Evolutionary conservation across 2,797 vertebrate species (phyloP).

Genomic region (Fistularia commersonii): DNA sequence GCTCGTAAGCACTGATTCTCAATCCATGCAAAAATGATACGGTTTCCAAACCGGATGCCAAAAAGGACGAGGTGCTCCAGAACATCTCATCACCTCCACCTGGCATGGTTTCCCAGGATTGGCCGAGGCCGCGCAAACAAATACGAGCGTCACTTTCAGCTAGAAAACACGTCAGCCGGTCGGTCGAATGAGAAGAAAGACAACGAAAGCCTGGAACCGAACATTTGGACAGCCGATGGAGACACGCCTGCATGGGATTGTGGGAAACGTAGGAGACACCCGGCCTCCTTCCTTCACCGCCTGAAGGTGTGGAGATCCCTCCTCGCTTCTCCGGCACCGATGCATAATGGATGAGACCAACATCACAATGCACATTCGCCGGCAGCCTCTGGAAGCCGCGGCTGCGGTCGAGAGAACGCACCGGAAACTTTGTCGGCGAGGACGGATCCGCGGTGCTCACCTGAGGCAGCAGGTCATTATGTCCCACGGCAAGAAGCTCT

Average conservation of each 20-base stretch:
- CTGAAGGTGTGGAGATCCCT: slow-evolving; percentile 31
- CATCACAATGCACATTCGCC: slow-evolving; percentile 41
- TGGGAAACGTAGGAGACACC: not conserved
- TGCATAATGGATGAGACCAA: slow-evolving; percentile 61
- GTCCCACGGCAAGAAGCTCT: slow-evolving; percentile 41
- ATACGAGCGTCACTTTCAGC: too few species aligned
- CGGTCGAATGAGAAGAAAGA: not conserved
- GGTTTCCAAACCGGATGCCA: too few species aligned
- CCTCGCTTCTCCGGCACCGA: slow-evolving; percentile 20
- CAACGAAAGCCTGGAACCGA: slow-evolving; percentile 9
- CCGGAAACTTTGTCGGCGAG: too few species aligned
- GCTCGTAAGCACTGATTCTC: too few species aligned
- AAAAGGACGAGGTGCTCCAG: too few species aligned
- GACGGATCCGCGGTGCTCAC: slow-evolving; percentile 42
- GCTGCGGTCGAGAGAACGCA: too few species aligned
- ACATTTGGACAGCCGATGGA: slow-evolving; percentile 14
- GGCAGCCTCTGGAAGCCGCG: slow-evolving; percentile 23
- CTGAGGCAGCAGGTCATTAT: slow-evolving; percentile 69
- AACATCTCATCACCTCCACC: too few species aligned
- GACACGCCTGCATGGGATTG: slow-evolving; percentile 7
- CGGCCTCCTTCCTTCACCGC: not conserved
- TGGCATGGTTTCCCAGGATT: too few species aligned
- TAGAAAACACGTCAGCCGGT: not conserved
- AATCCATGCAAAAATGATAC: too few species aligned
- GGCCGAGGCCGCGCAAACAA: too few species aligned